phyloP scores from a whole-genome alignment of 2,113 vertebrate species.

The Elephas maximus region DNA sequence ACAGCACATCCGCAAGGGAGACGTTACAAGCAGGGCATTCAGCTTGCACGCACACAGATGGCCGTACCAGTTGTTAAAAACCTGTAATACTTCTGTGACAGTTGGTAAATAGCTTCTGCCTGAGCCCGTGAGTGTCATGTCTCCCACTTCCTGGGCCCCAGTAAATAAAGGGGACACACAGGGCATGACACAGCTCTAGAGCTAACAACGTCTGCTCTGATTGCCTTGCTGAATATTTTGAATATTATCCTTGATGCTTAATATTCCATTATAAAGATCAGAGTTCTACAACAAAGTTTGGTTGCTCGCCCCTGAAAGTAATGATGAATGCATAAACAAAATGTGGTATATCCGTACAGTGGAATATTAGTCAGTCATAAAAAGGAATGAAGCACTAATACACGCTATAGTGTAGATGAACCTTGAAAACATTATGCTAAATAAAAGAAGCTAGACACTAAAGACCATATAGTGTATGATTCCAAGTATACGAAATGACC shows the following conservation, averaged over 20 bases:
- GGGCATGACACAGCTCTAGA: not conserved
- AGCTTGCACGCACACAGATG: not conserved
- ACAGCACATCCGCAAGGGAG: not conserved
- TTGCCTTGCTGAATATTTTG: not conserved
- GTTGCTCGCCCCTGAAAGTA: not conserved
- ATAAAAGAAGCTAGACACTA: not conserved
- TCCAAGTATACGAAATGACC: not conserved
- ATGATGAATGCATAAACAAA: not conserved
- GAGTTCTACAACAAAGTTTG: not conserved
- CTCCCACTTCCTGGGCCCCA: not conserved
- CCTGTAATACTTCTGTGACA: not conserved
- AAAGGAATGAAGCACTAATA: not conserved
- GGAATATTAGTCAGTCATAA: not conserved
- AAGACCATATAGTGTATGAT: not conserved
- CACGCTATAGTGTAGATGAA: too few relatives aligned
- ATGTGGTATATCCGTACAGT: not conserved
- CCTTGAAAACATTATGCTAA: not conserved
- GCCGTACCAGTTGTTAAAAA: not conserved
- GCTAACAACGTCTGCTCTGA: not conserved
- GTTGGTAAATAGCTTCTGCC: not conserved
- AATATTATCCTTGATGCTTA: not conserved
- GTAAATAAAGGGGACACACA: not conserved
- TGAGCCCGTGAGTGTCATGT: not conserved
- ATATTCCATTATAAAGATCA: not conserved
- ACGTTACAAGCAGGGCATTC: too few relatives aligned